Percentiles rank a stretch among this genome's conserved stretches.
Evolutionary conservation across 2,113 vertebrate species (phyloP).

Genomic region (Felis catus): DNA sequence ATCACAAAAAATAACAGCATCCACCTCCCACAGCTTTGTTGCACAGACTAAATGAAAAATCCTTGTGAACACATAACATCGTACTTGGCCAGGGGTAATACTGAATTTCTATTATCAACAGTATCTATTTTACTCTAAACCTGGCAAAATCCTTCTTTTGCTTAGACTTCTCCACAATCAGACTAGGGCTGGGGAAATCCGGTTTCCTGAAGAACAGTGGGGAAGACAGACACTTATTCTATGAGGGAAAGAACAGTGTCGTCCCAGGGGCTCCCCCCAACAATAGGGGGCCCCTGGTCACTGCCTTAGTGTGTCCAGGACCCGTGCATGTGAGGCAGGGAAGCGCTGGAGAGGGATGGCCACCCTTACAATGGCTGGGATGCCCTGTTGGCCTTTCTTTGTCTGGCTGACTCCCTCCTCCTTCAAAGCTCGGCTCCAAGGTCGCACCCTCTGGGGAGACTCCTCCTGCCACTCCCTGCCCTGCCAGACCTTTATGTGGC

Average conservation of each 20-base stretch:
- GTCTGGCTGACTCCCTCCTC: not conserved
- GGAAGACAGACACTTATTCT: not conserved
- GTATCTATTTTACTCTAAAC: not conserved
- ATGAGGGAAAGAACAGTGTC: not conserved
- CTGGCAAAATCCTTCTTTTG: not conserved
- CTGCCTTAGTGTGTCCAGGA: not conserved
- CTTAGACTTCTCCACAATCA: not conserved
- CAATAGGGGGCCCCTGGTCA: not conserved
- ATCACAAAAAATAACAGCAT: not conserved
- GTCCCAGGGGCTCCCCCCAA: not conserved
- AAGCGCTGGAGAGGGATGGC: fast-evolving
- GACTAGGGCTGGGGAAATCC: not conserved
- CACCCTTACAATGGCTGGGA: not conserved
- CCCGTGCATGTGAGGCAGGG: fast-evolving
- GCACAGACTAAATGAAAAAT: not conserved
- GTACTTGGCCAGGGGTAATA: too few species aligned
- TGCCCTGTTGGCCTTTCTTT: not conserved
- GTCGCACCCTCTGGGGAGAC: not conserved
- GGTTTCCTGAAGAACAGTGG: not conserved
- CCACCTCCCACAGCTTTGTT: not conserved
- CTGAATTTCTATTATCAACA: not conserved
- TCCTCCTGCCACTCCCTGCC: not conserved
- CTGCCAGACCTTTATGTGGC: not conserved
- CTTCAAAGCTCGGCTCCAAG: not conserved
- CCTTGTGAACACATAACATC: not conserved